Percentiles rank a stretch among this genome's conserved stretches.
Conservation (phyloP, 2,113 vertebrate genomes). For the Danionella cerebrum region DNA sequence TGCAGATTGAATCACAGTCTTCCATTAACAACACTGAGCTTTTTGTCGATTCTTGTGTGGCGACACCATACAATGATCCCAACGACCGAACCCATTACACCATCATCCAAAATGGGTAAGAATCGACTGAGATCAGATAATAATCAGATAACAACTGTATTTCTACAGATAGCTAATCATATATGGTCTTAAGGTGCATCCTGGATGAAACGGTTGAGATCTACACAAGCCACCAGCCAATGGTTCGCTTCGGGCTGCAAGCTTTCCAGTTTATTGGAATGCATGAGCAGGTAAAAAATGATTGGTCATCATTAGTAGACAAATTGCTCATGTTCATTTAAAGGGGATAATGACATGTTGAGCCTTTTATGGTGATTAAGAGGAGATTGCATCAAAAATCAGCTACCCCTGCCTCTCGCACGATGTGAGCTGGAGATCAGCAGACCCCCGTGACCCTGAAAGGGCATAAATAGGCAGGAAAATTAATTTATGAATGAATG, state of each 20-base stretch:
- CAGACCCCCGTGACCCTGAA: too few species aligned
- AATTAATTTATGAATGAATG: too few species aligned
- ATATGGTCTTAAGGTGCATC: slow-evolving; percentile 15
- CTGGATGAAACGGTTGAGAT: slow-evolving; percentile 24
- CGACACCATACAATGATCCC: slow-evolving; percentile 36
- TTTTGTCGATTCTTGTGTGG: slow-evolving; percentile 42
- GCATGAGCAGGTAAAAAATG: slow-evolving; percentile 23
- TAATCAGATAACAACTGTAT: too few species aligned
- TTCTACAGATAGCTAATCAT: too few species aligned
- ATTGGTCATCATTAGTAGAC: neutral
- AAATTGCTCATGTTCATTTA: neutral
- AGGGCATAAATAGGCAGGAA: too few species aligned
- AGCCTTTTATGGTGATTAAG: too few species aligned
- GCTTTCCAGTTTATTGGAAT: slow-evolving; percentile 39
- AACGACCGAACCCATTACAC: slow-evolving; percentile 24
- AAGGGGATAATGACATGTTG: too few species aligned
- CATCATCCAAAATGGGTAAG: slow-evolving; percentile 43
- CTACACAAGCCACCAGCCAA: slow-evolving; percentile 11
- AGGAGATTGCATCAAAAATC: too few species aligned
- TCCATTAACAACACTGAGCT: slow-evolving; percentile 31
- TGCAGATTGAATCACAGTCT: slow-evolving; percentile 35
- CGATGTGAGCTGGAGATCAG: too few species aligned
- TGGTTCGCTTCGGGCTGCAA: slow-evolving; percentile 29
- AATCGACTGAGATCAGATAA: neutral
- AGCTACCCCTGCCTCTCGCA: too few species aligned